Evolutionary conservation across 1,140 invertebrate genomes (phyloP).

Genomic region (Teleogryllus occipitalis): DNA sequence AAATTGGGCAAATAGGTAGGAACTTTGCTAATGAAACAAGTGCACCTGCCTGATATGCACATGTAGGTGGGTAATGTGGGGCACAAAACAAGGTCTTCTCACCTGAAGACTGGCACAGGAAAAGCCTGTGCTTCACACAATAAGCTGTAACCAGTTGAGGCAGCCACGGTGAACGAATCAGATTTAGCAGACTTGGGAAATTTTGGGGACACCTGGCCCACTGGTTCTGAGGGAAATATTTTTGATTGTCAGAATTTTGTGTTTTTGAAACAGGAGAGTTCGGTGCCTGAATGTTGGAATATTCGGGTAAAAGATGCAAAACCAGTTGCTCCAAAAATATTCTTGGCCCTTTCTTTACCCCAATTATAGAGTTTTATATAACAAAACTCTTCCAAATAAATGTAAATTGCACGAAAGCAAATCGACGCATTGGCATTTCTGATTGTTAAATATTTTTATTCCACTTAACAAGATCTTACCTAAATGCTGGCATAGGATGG

Average conservation of each 20-base stretch:
- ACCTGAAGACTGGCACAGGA: constrained; percentile 48
- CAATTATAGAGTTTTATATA: no score
- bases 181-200: constrained; percentile 42
- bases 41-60: background rate
- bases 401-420: no score
- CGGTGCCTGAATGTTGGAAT: constrained; percentile 7
- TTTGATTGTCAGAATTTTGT: background rate
- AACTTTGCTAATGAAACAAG: background rate
- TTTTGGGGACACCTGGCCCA: constrained; percentile 56
- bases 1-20: background rate
- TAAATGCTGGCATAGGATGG: constrained; percentile 58
- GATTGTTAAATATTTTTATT: no score
- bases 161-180: constrained; percentile 11
- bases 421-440: no score
- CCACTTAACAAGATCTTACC: constrained; percentile 42
- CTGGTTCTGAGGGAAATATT: constrained; percentile 47
- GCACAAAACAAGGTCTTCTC: constrained; percentile 26
- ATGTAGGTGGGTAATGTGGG: background rate
- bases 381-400: no score
- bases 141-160: constrained; percentile 47
- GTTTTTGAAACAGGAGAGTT: background rate
- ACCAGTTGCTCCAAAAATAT: no score
- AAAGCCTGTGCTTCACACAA: constrained; percentile 60
- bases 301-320: no score
- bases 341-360: no score